Conservation (phyloP, 2,888 invertebrate species). For the Agrochola circellaris region DNA sequence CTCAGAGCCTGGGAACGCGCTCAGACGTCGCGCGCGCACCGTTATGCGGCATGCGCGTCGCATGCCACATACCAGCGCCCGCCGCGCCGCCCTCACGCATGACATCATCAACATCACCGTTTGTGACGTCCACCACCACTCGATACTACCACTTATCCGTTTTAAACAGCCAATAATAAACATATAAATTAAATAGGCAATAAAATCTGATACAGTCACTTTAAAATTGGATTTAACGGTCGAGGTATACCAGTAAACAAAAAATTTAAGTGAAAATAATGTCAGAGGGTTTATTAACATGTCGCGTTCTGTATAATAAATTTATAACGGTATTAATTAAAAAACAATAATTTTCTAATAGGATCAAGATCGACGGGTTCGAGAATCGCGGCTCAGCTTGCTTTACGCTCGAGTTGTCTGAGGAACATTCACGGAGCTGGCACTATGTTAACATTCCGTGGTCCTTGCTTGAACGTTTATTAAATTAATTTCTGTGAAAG, state of each 20-base stretch:
- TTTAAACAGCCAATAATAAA: slow-evolving; percentile 68
- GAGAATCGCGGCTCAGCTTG: slow-evolving; percentile 27
- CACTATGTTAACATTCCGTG: slow-evolving; percentile 20
- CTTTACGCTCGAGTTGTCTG: slow-evolving; percentile 52
- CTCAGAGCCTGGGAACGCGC: slow-evolving; percentile 81
- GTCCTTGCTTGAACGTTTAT: slow-evolving; percentile 23
- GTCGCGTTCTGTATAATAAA: slow-evolving; percentile 32
- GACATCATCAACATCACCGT: slow-evolving; percentile 74
- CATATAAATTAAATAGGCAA: slow-evolving; percentile 67
- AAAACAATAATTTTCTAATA: slow-evolving; percentile 40
- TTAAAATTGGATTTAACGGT: slow-evolving; percentile 65
- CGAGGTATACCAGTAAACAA: slow-evolving; percentile 57
- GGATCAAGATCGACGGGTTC: slow-evolving; percentile 41
- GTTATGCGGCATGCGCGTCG: slow-evolving; percentile 74
- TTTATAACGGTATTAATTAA: slow-evolving; percentile 37
- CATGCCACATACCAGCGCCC: slow-evolving; percentile 64
- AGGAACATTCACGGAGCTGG: slow-evolving; percentile 22
- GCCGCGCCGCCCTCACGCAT: slow-evolving; percentile 67
- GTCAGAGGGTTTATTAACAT: slow-evolving; percentile 58
- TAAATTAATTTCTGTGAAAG: slow-evolving; percentile 10
- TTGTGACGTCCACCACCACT: slow-evolving; percentile 71
- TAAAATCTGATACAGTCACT: slow-evolving; percentile 66
- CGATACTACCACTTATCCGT: slow-evolving; percentile 65
- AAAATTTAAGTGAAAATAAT: slow-evolving; percentile 61
- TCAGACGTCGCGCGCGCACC: slow-evolving; percentile 76